These are phyloP conservation scores for Microplitis mediator DNA, from an alignment of 1,140 invertebrate species.

Conservation along the genomic window DNA sequence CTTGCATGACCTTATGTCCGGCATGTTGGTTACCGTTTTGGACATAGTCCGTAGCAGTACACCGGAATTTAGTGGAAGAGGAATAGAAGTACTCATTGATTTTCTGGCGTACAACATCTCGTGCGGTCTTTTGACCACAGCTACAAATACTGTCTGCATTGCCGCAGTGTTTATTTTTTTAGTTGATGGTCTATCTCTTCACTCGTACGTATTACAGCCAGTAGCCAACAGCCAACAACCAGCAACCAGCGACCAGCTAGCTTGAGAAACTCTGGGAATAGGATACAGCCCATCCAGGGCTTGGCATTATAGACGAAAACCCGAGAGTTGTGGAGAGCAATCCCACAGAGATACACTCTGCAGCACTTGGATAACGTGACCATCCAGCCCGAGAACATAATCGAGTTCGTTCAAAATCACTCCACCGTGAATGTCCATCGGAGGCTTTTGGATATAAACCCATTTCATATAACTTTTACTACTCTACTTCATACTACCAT, in stretches of 20 bases:
- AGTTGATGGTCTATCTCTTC: not conserved
- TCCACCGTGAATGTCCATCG: slow-evolving; percentile 1
- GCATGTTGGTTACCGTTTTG: not conserved
- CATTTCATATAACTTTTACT: not conserved
- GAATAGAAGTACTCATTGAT: not conserved
- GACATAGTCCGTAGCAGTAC: not conserved
- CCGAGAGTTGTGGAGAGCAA: not conserved
- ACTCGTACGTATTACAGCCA: not conserved
- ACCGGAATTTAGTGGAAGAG: not conserved
- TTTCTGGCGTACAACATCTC: not conserved
- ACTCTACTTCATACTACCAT: too few species aligned
- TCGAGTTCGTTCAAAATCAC: slow-evolving; percentile 7
- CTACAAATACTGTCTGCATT: not conserved
- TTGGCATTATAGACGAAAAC: not conserved
- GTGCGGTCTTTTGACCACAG: not conserved
- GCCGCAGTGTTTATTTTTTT: not conserved
- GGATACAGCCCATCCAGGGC: not conserved
- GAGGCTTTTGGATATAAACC: not conserved
- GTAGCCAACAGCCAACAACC: too few species aligned
- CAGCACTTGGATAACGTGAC: not conserved
- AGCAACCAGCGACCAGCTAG: not conserved
- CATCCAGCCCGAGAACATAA: slow-evolving; percentile 10
- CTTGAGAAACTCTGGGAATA: not conserved
- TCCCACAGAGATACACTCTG: not conserved
- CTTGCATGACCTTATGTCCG: slow-evolving; percentile 7